Base-by-base conservation (phyloP, 2,797 vertebrate genomes). In the Coregonus sp. region DNA sequence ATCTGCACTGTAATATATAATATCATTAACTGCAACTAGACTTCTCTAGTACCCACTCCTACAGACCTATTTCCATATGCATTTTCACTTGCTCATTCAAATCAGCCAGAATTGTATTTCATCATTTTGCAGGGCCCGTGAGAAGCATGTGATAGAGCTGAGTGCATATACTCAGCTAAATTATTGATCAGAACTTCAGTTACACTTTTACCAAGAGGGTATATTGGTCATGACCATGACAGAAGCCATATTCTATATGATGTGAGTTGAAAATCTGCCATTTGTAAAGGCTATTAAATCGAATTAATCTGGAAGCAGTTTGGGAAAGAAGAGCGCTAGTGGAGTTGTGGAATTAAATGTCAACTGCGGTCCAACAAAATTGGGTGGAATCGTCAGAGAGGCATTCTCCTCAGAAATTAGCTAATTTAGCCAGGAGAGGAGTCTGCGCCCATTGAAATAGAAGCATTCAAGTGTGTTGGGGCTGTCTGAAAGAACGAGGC, bases 291-390 rank as follows among this genome's bases (percentile, higher is more conserved):
- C 86, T 89, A 90, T 81, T 81, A 80, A 86, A 79, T 80, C 79
- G 85, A 89, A 90, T 89, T 80, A 90, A 82, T 83, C 77, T 70
- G 84, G 78, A 85, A 90, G 86, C 74, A 40, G 75, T 82, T 74
- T 20, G 65, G 79, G 75, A 73, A 33, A 81, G 80, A 81, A 77
- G 82, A 72, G 40, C 80, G 71, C 74, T 74, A 77, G 84, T 73
- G 78, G 73, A 88, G 76, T 77, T 78, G 84, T 85, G 79, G 82
- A 91, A 91, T 91, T 84, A 91, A 93, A 94, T 93, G 92, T 92
- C 88, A 92, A 87, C 81, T 84, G 81, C 35, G 68, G 74, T 87
- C 88, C 80, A 80, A 82, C 80, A 87, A 90, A 91, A 92, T 88
- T 80, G 81, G 76, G 40, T 73, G 82, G 84, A 87, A 89, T 92